Base-by-base conservation (phyloP, 1,140 invertebrate species). In the Ceratosolen fusciceps region DNA sequence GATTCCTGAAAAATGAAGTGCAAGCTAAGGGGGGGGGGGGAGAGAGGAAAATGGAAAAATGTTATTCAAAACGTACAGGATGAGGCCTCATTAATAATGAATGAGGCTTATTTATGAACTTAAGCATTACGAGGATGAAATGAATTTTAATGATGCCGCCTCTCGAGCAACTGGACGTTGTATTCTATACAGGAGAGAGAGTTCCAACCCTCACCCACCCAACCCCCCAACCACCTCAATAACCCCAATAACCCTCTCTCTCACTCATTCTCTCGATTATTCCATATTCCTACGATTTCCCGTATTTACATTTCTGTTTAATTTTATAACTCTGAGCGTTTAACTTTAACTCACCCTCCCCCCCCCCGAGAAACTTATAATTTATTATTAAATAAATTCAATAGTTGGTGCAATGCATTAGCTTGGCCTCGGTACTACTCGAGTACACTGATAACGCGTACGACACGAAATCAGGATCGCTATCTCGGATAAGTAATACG, bases 111-210 rank as follows among this genome's bases (percentile, higher is more conserved):
- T 60, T 60, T 60, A 60, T 24, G 26, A 54, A 19, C 49, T 54
- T n/a, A 54, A 54, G 24, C 14, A 19, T 54, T 24, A n/a, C 24
- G 7, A 19, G 21, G 52, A n/a, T 54, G 52, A 54, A 54, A 54
- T 54, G 21, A 60, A 60, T 60, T 29, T 60, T 60, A 60, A 29
- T 60, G n/a, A n/a, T n/a, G n/a, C n/a, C n/a, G n/a, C n/a, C n/a
- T n/a, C n/a, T n/a, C n/a, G n/a, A n/a, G n/a, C n/a, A n/a, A n/a
- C n/a, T n/a, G n/a, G n/a, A n/a, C n/a, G n/a, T n/a, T n/a, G n/a
- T n/a, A n/a, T n/a, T n/a, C n/a, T n/a, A n/a, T n/a, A n/a, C n/a
- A n/a, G n/a, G n/a, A n/a, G n/a, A n/a, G n/a, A n/a, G n/a, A n/a
- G n/a, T n/a, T n/a, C n/a, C n/a, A n/a, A n/a, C n/a, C n/a, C n/a